These are phyloP conservation scores for Neria commutata DNA, from an alignment of 2,888 invertebrate genomes.

Conservation along the genomic window DNA sequence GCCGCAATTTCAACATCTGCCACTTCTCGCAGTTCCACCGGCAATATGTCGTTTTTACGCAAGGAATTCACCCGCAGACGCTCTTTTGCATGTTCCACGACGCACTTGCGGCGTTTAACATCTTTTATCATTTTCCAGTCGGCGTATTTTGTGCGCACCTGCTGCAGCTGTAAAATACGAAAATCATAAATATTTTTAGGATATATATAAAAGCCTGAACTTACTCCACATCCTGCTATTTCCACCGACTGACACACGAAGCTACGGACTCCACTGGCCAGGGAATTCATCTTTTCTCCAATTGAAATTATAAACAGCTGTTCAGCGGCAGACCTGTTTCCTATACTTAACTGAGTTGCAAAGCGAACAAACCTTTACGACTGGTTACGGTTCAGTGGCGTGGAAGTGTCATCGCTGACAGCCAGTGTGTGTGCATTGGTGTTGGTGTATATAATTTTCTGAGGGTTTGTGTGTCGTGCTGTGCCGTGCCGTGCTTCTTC, in stretches of 20 bases:
- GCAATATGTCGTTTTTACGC: slow-evolving; percentile 84
- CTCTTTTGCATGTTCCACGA: slow-evolving; percentile 75
- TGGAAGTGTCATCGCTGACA: slow-evolving; percentile 34
- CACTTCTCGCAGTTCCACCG: slow-evolving; percentile 77
- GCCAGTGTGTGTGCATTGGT: slow-evolving; percentile 29
- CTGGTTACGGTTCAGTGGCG: slow-evolving; percentile 32
- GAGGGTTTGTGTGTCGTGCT: slow-evolving; percentile 40
- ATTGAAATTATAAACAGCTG: slow-evolving; percentile 8
- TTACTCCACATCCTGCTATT: slow-evolving; percentile 51
- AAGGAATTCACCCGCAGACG: slow-evolving; percentile 82
- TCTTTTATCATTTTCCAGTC: slow-evolving; percentile 87
- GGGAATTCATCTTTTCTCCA: slow-evolving; percentile 44
- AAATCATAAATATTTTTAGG: not conserved
- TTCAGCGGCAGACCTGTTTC: not conserved
- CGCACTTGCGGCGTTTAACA: slow-evolving; percentile 78
- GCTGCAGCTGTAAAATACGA: slow-evolving; percentile 67
- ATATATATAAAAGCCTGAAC: slow-evolving; percentile 20
- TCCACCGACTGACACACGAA: slow-evolving; percentile 49
- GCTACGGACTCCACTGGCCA: slow-evolving; percentile 40
- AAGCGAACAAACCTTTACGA: not conserved
- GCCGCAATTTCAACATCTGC: slow-evolving; percentile 78
- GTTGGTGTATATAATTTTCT: slow-evolving; percentile 25
- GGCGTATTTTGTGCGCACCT: slow-evolving; percentile 77
- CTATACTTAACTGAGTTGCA: not conserved
- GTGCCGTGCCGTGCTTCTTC: slow-evolving; percentile 39